A percentile compares a stretch with the other conserved stretches of the same genome.
phyloP scores from a whole-genome alignment of 2,797 vertebrate genomes.

The Sebastes ruberrimus region DNA sequence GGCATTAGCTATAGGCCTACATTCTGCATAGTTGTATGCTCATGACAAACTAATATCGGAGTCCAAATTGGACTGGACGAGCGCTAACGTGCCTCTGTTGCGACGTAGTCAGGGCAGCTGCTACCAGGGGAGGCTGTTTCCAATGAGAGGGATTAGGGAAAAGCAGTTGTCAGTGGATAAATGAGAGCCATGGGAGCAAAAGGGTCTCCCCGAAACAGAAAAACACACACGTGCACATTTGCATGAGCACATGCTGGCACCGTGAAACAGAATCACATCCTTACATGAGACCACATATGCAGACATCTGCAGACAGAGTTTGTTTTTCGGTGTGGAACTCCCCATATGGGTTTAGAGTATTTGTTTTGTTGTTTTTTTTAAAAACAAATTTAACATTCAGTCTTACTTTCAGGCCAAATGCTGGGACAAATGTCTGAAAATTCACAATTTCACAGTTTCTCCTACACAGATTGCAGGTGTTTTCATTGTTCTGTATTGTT shows the following conservation, averaged over 20 bases:
- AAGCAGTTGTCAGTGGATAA: conserved; percentile 64
- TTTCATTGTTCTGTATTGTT: not conserved
- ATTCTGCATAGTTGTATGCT: not conserved
- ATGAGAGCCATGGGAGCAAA: conserved; percentile 52
- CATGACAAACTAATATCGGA: conserved; percentile 12
- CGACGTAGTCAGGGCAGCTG: conserved; percentile 53
- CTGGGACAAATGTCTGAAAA: not conserved
- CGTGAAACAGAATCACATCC: not conserved
- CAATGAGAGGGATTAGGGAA: conserved; percentile 62
- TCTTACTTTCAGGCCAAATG: not conserved
- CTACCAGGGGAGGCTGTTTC: conserved; percentile 49
- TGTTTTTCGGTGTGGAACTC: not conserved
- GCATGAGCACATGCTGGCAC: conserved; percentile 6
- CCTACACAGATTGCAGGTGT: no score
- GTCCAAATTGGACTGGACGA: conserved; percentile 4
- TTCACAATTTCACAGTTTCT: no score
- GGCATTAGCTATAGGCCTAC: not conserved
- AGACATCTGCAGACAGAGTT: not conserved
- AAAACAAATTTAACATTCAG: not conserved
- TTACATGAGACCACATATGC: not conserved
- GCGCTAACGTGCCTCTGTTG: conserved; percentile 26
- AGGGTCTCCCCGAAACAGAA: conserved; percentile 1
- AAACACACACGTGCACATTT: not conserved
- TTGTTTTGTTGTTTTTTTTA: not conserved
- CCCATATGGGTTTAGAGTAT: not conserved